These are phyloP conservation scores for Scaptomyza tumidula DNA, from an alignment of 2,888 invertebrate species.

Conservation along the genomic window DNA sequence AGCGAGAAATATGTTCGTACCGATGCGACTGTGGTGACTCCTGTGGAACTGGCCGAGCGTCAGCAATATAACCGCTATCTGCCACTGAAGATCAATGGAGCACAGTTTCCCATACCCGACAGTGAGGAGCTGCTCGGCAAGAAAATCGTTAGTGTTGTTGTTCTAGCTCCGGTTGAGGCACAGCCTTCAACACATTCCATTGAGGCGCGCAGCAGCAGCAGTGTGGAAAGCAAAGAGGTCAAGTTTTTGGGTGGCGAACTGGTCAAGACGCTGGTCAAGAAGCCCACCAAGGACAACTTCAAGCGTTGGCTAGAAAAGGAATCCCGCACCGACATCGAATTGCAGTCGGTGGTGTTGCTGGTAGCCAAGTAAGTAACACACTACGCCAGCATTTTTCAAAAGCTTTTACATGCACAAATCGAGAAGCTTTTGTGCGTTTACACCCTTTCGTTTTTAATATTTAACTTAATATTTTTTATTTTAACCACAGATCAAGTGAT, in stretches of 20 bases:
- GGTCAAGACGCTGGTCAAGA: conserved; percentile 90
- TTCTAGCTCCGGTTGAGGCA: conserved; percentile 92
- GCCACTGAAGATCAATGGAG: conserved; percentile 93
- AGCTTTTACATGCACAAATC: neutral
- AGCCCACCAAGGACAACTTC: conserved; percentile 91
- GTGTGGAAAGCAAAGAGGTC: conserved; percentile 88
- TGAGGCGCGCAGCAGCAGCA: conserved; percentile 85
- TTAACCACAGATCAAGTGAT: conserved; percentile 66
- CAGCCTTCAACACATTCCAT: conserved; percentile 85
- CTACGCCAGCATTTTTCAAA: neutral
- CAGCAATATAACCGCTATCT: conserved; percentile 93
- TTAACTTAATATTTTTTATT: neutral
- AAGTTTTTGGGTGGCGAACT: conserved; percentile 90
- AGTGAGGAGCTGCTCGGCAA: conserved; percentile 90
- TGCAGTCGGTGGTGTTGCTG: conserved; percentile 92
- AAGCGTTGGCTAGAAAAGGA: conserved; percentile 92
- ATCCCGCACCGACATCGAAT: conserved; percentile 89
- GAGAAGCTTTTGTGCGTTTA: neutral
- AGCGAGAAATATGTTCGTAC: conserved; percentile 89
- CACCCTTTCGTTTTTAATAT: neutral
- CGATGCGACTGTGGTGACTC: conserved; percentile 90
- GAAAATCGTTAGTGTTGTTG: conserved; percentile 93
- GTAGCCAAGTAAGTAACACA: conserved; percentile 90
- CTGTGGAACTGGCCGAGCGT: conserved; percentile 90
- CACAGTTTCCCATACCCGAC: conserved; percentile 93